phyloP scores from a whole-genome alignment of 1,140 invertebrate genomes.

The Halictus rubicundus region DNA sequence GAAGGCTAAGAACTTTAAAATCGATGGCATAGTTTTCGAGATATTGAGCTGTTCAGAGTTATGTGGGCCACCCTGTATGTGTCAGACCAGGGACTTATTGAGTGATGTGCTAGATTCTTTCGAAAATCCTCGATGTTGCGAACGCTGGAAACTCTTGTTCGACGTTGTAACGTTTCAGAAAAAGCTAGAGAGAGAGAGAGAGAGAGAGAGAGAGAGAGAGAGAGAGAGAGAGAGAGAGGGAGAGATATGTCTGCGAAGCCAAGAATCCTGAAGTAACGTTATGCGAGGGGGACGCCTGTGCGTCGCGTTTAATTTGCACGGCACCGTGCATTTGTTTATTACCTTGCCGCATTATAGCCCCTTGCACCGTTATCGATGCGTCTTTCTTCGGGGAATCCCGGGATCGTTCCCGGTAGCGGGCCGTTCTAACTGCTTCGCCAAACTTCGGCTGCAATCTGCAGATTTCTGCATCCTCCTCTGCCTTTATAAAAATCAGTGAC shows the following conservation, averaged over 20 bases:
- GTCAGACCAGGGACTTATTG: too few relatives aligned
- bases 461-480: too few relatives aligned
- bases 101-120: too few relatives aligned
- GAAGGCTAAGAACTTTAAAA: too few relatives aligned
- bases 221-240: neutral
- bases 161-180: neutral
- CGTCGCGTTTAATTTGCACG: conserved; percentile 47
- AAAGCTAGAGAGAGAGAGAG: too few relatives aligned
- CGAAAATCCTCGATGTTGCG: conserved; percentile 1
- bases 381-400: neutral
- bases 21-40: too few relatives aligned
- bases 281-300: conserved; percentile 8
- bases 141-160: neutral
- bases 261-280: conserved; percentile 51
- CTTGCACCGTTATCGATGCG: conserved; percentile 43
- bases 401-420: neutral
- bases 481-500: too few relatives aligned
- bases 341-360: conserved; percentile 22
- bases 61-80: too few relatives aligned
- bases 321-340: conserved; percentile 51
- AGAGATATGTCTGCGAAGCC: neutral
- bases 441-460: neutral
- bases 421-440: neutral
- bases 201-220: too few relatives aligned
- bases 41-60: too few relatives aligned